Percentiles rank a stretch among this genome's conserved stretches.
phyloP scores from a whole-genome alignment of 2,113 vertebrate genomes.

The Phrynocephalus versicolor region DNA sequence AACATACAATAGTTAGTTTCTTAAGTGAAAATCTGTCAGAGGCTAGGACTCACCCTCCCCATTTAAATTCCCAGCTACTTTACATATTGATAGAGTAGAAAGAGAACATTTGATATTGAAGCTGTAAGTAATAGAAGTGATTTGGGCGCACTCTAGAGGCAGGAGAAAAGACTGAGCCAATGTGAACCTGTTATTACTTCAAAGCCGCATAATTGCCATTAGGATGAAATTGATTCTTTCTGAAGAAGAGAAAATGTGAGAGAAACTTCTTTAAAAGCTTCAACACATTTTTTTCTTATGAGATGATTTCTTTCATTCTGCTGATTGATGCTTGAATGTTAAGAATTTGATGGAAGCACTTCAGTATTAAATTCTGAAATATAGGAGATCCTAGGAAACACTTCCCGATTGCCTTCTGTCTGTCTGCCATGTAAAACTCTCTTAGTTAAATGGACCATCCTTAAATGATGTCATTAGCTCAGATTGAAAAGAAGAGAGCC shows the following conservation, averaged over 20 bases:
- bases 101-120: constrained; percentile 58
- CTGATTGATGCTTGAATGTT: constrained; percentile 80
- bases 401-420: constrained; percentile 82
- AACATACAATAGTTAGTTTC: neutral
- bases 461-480: constrained; percentile 85
- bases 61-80: constrained; percentile 49
- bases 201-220: constrained; percentile 70
- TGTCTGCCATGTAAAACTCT: constrained; percentile 81
- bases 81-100: constrained; percentile 45
- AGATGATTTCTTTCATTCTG: constrained; percentile 77
- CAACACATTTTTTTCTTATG: constrained; percentile 75
- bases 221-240: constrained; percentile 73
- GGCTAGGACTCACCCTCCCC: neutral
- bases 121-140: constrained; percentile 56
- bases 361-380: constrained; percentile 82
- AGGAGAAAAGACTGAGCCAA: constrained; percentile 67
- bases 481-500: constrained; percentile 83
- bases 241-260: constrained; percentile 69
- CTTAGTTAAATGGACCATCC: constrained; percentile 86
- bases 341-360: constrained; percentile 81
- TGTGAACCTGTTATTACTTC: constrained; percentile 61
- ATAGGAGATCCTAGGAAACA: constrained; percentile 79
- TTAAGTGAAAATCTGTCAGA: neutral
- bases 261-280: constrained; percentile 73
- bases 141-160: constrained; percentile 68